phyloP scores from a whole-genome alignment of 2,113 vertebrate species.

The Cinclus mexicanus region DNA sequence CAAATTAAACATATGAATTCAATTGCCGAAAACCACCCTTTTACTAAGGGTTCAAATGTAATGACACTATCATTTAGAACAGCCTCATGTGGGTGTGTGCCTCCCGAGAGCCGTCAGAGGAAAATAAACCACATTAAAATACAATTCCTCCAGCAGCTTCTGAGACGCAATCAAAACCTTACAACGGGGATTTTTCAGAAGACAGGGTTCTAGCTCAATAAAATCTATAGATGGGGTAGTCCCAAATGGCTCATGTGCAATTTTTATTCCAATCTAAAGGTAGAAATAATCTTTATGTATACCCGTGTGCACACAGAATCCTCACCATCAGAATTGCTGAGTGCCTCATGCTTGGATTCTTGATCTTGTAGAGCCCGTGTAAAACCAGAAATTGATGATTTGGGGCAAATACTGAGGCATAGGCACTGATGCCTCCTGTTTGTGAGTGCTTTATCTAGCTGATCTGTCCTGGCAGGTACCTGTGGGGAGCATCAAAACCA shows the following conservation, averaged over 20 bases:
- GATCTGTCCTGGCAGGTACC: not conserved
- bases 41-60: slow-evolving; percentile 44
- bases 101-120: not conserved
- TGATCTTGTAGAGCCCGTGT: rapidly evolving
- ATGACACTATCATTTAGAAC: slow-evolving; percentile 45
- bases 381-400: not conserved
- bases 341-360: not conserved
- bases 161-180: slow-evolving; percentile 1
- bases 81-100: slow-evolving; percentile 47
- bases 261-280: slow-evolving; percentile 24
- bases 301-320: not conserved
- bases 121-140: slow-evolving; percentile 59
- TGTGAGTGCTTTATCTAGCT: not conserved
- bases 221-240: slow-evolving; percentile 20
- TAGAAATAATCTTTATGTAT: not conserved
- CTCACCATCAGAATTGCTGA: not conserved
- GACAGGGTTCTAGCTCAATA: slow-evolving; percentile 19
- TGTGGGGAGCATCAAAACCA: not conserved
- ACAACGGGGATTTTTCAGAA: slow-evolving; percentile 37
- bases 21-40: slow-evolving; percentile 15
- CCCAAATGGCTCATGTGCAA: not conserved
- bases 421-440: not conserved
- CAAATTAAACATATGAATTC: slow-evolving; percentile 38
- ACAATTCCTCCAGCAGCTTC: slow-evolving; percentile 36
- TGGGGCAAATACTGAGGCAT: not conserved